A percentile compares a stretch with the other conserved stretches of the same genome.
Evolutionary conservation across 2,113 vertebrate genomes (phyloP).

Genomic region (Lanius ludovicianus): DNA sequence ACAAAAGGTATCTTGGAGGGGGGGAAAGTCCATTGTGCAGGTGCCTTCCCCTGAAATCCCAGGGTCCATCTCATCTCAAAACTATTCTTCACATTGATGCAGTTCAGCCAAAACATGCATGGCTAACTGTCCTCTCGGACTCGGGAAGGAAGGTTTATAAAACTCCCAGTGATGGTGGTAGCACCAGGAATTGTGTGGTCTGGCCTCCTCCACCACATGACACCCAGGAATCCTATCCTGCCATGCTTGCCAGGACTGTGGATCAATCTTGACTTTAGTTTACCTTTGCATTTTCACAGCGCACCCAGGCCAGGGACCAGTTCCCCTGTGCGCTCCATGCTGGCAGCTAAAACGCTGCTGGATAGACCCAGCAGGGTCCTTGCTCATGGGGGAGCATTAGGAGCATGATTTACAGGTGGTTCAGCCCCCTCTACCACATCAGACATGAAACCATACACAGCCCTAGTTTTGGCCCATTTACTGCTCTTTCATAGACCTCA

Average conservation of each 20-base stretch:
- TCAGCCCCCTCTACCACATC: neutral
- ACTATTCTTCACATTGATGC: neutral
- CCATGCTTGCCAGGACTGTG: fast-evolving
- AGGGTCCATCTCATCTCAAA: neutral
- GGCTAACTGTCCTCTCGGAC: neutral
- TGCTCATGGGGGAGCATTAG: neutral
- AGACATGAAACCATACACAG: neutral
- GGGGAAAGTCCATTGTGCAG: neutral
- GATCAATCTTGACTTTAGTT: neutral
- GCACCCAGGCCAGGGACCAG: neutral
- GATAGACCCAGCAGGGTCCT: neutral
- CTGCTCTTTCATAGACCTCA: neutral
- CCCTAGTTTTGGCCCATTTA: neutral
- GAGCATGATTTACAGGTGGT: neutral
- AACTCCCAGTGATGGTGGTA: neutral
- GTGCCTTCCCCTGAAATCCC: no score
- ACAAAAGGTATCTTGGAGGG: neutral
- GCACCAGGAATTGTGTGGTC: neutral
- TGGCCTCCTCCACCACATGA: neutral
- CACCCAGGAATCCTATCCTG: neutral
- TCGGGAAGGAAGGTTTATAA: neutral
- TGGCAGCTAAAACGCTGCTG: neutral
- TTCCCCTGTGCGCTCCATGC: fast-evolving
- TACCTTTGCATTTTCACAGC: neutral
- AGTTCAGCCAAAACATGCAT: neutral